Conservation (phyloP, 2,797 vertebrate species). For the Eupleurogrammus muticus region DNA sequence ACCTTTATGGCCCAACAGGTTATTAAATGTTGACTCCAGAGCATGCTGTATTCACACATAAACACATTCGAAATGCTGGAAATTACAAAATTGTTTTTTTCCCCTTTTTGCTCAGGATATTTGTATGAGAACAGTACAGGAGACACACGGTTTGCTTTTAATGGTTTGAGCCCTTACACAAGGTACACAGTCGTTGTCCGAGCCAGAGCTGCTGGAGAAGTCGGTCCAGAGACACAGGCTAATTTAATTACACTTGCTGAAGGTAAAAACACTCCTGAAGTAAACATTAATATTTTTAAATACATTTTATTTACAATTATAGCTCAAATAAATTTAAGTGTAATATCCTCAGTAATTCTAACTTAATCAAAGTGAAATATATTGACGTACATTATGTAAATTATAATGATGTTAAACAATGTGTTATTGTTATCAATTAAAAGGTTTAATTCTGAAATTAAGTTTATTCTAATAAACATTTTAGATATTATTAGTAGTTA, state of each 20-base stretch:
- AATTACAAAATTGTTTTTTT: background rate
- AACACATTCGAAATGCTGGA: background rate
- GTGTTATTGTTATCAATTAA: too few relatives aligned
- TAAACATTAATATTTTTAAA: background rate
- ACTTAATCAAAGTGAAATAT: too few relatives aligned
- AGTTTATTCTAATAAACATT: too few relatives aligned
- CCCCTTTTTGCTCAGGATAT: slow-evolving; percentile 76
- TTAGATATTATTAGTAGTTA: too few relatives aligned
- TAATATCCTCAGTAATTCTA: too few relatives aligned
- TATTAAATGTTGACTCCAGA: slow-evolving; percentile 33
- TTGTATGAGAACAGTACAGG: slow-evolving; percentile 92
- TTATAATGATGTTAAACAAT: too few relatives aligned
- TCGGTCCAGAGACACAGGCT: slow-evolving; percentile 87
- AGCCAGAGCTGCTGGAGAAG: slow-evolving; percentile 90
- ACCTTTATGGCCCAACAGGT: slow-evolving; percentile 91
- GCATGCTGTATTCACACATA: background rate
- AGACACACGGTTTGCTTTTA: slow-evolving; percentile 87
- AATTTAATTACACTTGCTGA: slow-evolving; percentile 89
- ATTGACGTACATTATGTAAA: too few relatives aligned
- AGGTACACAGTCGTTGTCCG: slow-evolving; percentile 82
- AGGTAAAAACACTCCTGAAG: slow-evolving; percentile 77
- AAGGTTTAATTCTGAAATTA: too few relatives aligned
- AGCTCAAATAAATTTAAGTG: too few relatives aligned
- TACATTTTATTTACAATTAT: too few relatives aligned
- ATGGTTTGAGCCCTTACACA: slow-evolving; percentile 90